Percentiles rank a stretch among this genome's conserved stretches.
Conservation (phyloP, 2,113 vertebrate species). For the Mungos mungo region DNA sequence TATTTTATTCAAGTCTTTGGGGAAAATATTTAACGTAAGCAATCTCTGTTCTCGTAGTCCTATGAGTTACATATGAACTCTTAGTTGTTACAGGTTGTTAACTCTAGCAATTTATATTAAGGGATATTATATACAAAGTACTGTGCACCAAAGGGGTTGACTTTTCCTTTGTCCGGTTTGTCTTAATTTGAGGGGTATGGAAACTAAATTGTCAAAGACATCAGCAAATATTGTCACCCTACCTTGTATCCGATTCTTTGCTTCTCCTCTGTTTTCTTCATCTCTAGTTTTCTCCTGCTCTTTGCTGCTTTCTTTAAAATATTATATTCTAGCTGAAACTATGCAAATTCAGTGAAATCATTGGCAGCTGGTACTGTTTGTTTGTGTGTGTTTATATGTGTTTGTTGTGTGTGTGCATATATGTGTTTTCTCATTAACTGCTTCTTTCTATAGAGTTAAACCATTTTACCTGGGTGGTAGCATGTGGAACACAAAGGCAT, state of each 20-base stretch:
- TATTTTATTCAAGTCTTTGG: neutral
- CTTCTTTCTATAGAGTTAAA: neutral
- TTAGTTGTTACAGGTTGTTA: neutral
- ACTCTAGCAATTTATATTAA: neutral
- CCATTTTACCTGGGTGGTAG: neutral
- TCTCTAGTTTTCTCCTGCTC: neutral
- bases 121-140: neutral
- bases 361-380: neutral
- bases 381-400: neutral
- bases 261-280: neutral
- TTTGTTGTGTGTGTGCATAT: no score
- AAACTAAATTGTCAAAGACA: neutral
- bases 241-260: neutral
- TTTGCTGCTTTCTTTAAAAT: constrained; percentile 34
- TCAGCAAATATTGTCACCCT: neutral
- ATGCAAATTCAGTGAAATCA: neutral
- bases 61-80: neutral
- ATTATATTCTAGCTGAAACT: neutral
- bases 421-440: neutral
- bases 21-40: neutral
- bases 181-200: neutral
- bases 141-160: neutral
- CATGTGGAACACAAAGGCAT: neutral
- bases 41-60: neutral
- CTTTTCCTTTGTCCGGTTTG: neutral